These are phyloP conservation scores for Zapornia atra DNA, from an alignment of 2,113 vertebrate species.

Conservation along the genomic window DNA sequence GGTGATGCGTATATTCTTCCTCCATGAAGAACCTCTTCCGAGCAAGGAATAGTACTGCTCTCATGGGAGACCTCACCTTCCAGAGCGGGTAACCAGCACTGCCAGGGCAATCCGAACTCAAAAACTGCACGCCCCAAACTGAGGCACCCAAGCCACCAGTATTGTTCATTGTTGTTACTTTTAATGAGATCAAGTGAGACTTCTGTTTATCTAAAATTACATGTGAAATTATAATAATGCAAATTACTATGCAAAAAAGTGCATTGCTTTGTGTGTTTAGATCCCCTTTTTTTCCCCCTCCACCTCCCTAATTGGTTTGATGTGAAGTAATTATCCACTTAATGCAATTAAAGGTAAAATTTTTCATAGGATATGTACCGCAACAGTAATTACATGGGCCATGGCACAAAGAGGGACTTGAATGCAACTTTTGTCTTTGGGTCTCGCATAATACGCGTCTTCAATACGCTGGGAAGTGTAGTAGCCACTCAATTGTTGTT, in stretches of 20 bases:
- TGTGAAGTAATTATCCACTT: slow-evolving; percentile 3
- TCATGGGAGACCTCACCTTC: neutral
- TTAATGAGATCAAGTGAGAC: neutral
- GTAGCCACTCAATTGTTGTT: neutral
- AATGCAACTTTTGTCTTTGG: neutral
- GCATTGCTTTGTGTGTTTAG: neutral
- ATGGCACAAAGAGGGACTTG: neutral
- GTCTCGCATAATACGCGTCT: neutral
- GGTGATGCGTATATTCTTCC: neutral
- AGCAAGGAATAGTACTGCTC: accelerated
- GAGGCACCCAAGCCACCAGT: neutral
- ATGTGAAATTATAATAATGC: neutral
- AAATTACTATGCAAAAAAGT: neutral
- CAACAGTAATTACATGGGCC: neutral
- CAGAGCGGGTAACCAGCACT: neutral
- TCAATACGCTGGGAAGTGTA: neutral
- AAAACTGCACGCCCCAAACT: neutral
- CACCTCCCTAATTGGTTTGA: neutral
- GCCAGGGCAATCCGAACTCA: neutral
- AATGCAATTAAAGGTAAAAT: neutral
- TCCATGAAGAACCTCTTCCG: neutral
- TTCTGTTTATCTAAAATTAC: neutral
- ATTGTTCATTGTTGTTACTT: neutral
- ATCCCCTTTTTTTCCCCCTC: neutral
- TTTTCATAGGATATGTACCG: neutral